phyloP scores from a whole-genome alignment of 1,140 invertebrate genomes.

The Himalopsyche phryganea region DNA sequence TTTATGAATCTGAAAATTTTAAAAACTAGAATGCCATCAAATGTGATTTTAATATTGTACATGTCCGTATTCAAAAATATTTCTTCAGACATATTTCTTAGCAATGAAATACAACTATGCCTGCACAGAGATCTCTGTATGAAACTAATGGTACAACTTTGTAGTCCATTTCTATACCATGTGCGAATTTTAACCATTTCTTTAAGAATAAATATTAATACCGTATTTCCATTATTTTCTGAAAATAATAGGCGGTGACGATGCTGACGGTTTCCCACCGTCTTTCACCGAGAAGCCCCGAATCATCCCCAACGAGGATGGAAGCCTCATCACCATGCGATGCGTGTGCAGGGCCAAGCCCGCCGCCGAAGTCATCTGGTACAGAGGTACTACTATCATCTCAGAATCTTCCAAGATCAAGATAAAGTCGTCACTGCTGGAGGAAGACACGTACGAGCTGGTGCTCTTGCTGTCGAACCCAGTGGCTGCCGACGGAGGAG shows the following conservation, averaged over 20 bases:
- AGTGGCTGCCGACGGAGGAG: conserved; percentile 88
- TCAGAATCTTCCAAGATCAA: conserved; percentile 83
- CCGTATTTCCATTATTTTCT: too few species aligned
- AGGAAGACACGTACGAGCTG: conserved; percentile 86
- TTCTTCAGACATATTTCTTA: too few species aligned
- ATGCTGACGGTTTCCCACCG: conserved; percentile 85
- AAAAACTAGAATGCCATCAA: too few species aligned
- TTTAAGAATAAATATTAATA: too few species aligned
- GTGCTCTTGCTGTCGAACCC: conserved; percentile 83
- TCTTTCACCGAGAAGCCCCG: conserved; percentile 94
- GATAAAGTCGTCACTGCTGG: conserved; percentile 69
- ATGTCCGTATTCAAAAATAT: too few species aligned
- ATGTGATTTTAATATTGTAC: too few species aligned
- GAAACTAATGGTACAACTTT: too few species aligned
- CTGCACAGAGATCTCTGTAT: too few species aligned
- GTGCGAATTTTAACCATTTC: too few species aligned
- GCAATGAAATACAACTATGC: too few species aligned
- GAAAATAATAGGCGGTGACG: conserved; percentile 76
- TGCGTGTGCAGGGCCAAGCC: conserved; percentile 92
- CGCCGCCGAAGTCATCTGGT: conserved; percentile 86
- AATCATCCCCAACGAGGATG: conserved; percentile 96
- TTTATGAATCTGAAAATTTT: too few species aligned
- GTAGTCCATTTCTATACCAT: too few species aligned
- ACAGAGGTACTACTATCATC: conserved; percentile 78
- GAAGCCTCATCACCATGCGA: conserved; percentile 92